Conservation (phyloP, 2,113 vertebrate genomes). For the Albula glossodonta region DNA sequence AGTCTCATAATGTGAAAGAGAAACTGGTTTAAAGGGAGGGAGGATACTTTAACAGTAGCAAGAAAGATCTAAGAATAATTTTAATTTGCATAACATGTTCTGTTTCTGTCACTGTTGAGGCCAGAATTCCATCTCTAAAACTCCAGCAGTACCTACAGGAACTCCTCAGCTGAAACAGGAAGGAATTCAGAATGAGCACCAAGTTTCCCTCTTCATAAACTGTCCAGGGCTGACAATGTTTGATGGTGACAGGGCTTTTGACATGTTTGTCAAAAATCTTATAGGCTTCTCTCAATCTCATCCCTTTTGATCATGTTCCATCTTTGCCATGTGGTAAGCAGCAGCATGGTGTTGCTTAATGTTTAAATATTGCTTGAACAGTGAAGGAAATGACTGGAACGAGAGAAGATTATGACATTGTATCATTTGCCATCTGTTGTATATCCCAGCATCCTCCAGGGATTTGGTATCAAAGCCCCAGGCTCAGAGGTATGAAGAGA, state of each 20-base stretch:
- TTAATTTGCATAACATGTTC: neutral
- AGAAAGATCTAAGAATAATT: neutral
- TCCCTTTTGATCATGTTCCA: neutral
- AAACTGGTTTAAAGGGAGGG: neutral
- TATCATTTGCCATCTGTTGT: neutral
- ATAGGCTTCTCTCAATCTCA: neutral
- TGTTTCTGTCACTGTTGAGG: neutral
- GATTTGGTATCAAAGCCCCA: neutral
- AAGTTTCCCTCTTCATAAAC: no score
- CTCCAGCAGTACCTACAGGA: neutral
- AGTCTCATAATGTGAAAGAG: neutral
- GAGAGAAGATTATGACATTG: neutral
- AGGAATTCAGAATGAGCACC: neutral
- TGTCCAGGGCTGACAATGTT: no score
- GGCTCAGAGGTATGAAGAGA: neutral
- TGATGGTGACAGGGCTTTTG: no score
- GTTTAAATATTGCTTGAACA: neutral
- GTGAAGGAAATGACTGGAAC: neutral
- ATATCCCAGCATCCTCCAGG: neutral
- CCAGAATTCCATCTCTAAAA: neutral
- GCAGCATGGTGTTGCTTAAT: neutral
- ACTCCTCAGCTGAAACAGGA: neutral
- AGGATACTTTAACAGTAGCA: neutral
- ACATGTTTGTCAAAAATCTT: no score
- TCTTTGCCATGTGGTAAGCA: neutral